These are phyloP conservation scores for Onychostruthus taczanowskii DNA, from an alignment of 2,113 vertebrate genomes.

Conservation along the genomic window DNA sequence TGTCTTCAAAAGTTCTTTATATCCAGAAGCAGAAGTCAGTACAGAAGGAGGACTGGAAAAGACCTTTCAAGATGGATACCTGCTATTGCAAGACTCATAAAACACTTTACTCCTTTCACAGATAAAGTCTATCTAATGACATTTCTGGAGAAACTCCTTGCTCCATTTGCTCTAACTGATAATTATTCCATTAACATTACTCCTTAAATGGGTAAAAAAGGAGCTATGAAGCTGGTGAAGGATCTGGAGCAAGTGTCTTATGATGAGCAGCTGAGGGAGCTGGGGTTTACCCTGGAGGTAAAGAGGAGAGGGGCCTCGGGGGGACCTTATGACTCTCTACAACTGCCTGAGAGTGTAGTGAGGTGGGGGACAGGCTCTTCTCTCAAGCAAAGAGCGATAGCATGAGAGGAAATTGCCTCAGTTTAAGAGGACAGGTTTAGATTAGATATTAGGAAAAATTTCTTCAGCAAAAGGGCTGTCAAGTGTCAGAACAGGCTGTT, in stretches of 20 bases:
- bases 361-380: neutral
- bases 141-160: neutral
- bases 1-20: neutral
- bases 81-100: neutral
- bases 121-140: neutral
- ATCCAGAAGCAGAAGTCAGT: neutral
- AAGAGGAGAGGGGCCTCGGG: neutral
- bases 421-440: neutral
- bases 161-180: neutral
- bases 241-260: neutral
- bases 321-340: neutral
- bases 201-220: neutral
- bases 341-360: neutral
- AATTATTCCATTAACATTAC: neutral
- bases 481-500: neutral
- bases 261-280: rapidly evolving
- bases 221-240: neutral
- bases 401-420: neutral
- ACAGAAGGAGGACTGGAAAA: neutral
- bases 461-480: neutral
- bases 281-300: neutral
- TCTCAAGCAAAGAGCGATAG: rapidly evolving
- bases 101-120: neutral
- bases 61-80: neutral
- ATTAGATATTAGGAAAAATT: neutral